Base-by-base conservation (phyloP, 37 sponge, comb jelly and placozoan genomes). In the Geodia barretti region DNA sequence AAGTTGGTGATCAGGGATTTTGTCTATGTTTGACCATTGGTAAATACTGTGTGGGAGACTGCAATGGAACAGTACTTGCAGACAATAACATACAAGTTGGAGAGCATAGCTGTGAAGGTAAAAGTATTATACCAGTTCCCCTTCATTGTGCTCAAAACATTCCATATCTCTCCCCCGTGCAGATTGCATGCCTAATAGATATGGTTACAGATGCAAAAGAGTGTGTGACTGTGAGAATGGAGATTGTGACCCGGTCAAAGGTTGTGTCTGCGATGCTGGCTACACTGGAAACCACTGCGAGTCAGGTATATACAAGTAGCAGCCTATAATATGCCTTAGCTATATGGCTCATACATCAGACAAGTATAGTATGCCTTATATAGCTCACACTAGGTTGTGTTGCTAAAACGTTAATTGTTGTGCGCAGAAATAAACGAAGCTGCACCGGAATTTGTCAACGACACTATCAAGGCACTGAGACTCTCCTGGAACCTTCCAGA, bases 381-480 rank as follows among this genome's bases (percentile, higher is more conserved):
- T 47, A 14, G 14, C 54, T 47, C 11, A 47, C 54, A 7, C 54
- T 47, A 47, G 14, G 14, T 14, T n/a, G 54, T 47, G 54, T 47
- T 47, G 14, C 11, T 47, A 7, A 47, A 17, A 47, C 7, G 14
- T 47, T 47, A 17, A 71, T 41, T n/a, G n/a, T n/a, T 1, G n/a
- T n/a, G n/a, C 34, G 9, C 74, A 89, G 90, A 78, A 41, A 70
- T 89, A 9, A 89, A 89, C 60, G 62, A 60, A 20, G 42, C 28
- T 61, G 20, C 39, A 29, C 90, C 90, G 25, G 62, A 14, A 4
- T 83, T 89, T 62, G 43, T 25, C 32, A 61, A 5, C 5, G 42
- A 24, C 29, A 74, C 64, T 33, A 41, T 62, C 30, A 41, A 37
- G 24, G n/a, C 25, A 1, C 14, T 74, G 26, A 5, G 0, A 58